These are phyloP conservation scores for Leptopilina clavipes DNA, from an alignment of 1,140 invertebrate genomes.

Conservation along the genomic window DNA sequence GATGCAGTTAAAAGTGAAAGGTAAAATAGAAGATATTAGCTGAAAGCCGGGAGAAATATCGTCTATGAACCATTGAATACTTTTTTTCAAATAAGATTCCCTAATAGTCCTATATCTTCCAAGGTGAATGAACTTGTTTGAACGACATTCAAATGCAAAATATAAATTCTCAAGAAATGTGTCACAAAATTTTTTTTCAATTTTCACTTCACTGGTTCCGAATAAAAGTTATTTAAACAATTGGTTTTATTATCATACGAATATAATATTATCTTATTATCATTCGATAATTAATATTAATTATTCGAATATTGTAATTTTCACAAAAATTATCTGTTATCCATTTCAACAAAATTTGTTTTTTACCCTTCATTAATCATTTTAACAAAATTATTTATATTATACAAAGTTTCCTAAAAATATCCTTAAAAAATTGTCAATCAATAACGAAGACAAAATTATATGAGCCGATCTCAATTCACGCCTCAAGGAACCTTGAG, in stretches of 20 bases:
- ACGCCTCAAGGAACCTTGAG: not conserved
- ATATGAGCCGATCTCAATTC: slow-evolving; percentile 23
- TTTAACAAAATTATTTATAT: no score
- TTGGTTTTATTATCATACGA: no score
- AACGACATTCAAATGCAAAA: slow-evolving; percentile 26
- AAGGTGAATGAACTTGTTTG: slow-evolving; percentile 30
- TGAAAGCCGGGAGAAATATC: not conserved
- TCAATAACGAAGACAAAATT: not conserved
- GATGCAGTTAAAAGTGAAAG: slow-evolving; percentile 27
- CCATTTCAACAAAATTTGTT: no score
- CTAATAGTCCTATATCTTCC: not conserved
- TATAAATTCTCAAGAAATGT: not conserved
- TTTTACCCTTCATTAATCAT: no score
- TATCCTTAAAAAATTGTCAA: not conserved
- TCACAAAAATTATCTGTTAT: no score
- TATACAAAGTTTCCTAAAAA: not conserved
- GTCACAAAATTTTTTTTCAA: not conserved
- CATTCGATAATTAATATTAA: no score
- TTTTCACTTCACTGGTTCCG: not conserved
- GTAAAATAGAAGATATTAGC: not conserved
- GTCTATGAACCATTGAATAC: not conserved
- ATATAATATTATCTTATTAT: no score
- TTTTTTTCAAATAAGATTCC: slow-evolving; percentile 1
- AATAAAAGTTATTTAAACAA: not conserved
- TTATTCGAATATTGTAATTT: no score